Base-by-base conservation (phyloP, 2,113 vertebrate species). In the Varanus komodoensis region DNA sequence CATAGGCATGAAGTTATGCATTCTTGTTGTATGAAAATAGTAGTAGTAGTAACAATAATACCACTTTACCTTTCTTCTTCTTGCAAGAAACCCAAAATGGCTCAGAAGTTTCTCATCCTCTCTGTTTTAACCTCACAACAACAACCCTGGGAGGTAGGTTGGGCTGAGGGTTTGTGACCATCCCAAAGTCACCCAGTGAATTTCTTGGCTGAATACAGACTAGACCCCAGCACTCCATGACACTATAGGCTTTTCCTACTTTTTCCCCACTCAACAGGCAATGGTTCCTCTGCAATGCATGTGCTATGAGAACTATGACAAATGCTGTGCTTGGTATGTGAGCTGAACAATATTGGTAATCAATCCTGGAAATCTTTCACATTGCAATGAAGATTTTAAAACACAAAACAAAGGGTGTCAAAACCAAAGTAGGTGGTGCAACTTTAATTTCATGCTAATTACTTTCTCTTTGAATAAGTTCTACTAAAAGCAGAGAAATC, bases 351-450 rank as follows among this genome's bases (percentile, higher is more conserved):
- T 84, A 84, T 93, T 91, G 69, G 75, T 90, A 93, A 89, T 82
- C 79, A 89, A 90, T 52, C 48, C 50, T 89, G 92, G 83, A 88
- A 44, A 79, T 92, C 21, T 89, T 94, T 93, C 93, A 93, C 89
- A 92, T 91, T 86, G 84, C 92, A 95, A 96, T 93, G 82, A 94
- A 90, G 85, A 21, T 92, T 90, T 88, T 92, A 87, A 88, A 71
- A 79, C 17, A 64, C 17, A 64, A 64, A 64, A 61, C 57, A 64
- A n/a, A 86, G 91, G 73, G 82, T 87, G 57, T 89, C 89, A 94
- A 85, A 90, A 94, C 87, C 0, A 0, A 93, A 92, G 87, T 67
- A 89, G 89, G 52, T 93, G 86, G 83, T 94, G 89, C 91, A 91
- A 94, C 88, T 93, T 25, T 5, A 89, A 93, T 92, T 92, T 34